Base-by-base conservation (phyloP, 2,888 invertebrate species). In the Melieria omissa region DNA sequence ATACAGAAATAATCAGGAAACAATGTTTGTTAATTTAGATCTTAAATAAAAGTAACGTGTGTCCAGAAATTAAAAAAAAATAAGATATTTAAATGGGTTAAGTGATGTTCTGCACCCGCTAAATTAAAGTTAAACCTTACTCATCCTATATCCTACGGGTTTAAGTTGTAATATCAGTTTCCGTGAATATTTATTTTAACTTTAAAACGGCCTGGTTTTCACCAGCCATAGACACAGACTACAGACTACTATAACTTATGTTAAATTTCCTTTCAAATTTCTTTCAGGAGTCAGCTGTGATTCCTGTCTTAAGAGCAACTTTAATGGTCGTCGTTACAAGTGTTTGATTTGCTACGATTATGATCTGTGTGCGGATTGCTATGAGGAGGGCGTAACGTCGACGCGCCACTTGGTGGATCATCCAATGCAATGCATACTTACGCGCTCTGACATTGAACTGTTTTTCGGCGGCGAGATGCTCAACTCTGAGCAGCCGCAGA, bases 341-440 rank as follows among this genome's bases (percentile, higher is more conserved):
- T 99, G 99, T 90, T 92, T 99, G 88, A 93, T 98, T 84, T 99
- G 99, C 90, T 98, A 96, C 89, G 99, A 99, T 90, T 99, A 98
- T 90, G 99, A 99, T 90, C 91, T 99, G 84, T 99, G 99, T 89
- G 95, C 97, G 83, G 92, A 93, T 83, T 99, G 98, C 88, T 98
- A 95, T 88, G 97, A 98, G 88, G 93, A 93, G 82, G 95, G 95
- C 83, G 95, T 95, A 78, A 95, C 94, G 77, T 95, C 95, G 81
- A 95, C 95, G 79, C 92, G 96, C 83, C 99, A 99, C 88, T 93
- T 95, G 80, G 93, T 94, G 82, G 97, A 97, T 88, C 99, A 99
- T 89, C 97, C 99, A 73, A 97, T 99, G 95, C 99, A 99, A 90
- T 98, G 98, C 88, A 98, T 99, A 84, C 91, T 99, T 85, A 98